Base-by-base conservation (phyloP, 2,797 vertebrate species). In the Sarcoramphus papa region DNA sequence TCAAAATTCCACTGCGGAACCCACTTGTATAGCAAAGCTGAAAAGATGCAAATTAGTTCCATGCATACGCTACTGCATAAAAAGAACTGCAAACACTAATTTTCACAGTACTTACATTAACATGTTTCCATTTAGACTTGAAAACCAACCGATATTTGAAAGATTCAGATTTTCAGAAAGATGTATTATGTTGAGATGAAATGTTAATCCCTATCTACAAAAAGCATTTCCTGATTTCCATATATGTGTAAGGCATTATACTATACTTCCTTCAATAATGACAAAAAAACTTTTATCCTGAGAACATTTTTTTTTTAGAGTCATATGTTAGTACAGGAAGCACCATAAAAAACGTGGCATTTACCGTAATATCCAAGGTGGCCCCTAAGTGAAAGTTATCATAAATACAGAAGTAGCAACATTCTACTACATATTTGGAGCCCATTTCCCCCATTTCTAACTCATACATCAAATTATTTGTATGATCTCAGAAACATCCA, bases 61-160 rank as follows among this genome's bases (percentile, higher is more conserved):
- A 7, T 63, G 74, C 70, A 89, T 27, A 54, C 2, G 3, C 18
- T 89, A 65, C 67, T 81, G 67, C 69, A 85, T 47, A 72, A 81
- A 93, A 75, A 75, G 31, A 86, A 73, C 63, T 57, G 80, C 91
- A 95, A 90, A 94, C 73, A 87, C 50, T 81, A 73, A 93, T 85
- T 91, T 89, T 85, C 59, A 79, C 70, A 89, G 86, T 48, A 81
- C 63, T 90, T 91, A 69, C 91, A 93, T 88, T 68, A 84, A 78
- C 54, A 41, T 64, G 63, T 87, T 96, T 95, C 70, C 43, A 75
- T 68, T 87, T 69, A 82, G 72, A 53, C 51, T 28, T 69, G 67
- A 93, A 85, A 75, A 82, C 12, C 77, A 70, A 88, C 12, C 60
- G 59, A 13, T 78, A 83, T 56, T 65, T 75, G 65, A 65, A 95